These are phyloP conservation scores for Cariama cristata DNA, from an alignment of 2,113 vertebrate species.

Conservation along the genomic window DNA sequence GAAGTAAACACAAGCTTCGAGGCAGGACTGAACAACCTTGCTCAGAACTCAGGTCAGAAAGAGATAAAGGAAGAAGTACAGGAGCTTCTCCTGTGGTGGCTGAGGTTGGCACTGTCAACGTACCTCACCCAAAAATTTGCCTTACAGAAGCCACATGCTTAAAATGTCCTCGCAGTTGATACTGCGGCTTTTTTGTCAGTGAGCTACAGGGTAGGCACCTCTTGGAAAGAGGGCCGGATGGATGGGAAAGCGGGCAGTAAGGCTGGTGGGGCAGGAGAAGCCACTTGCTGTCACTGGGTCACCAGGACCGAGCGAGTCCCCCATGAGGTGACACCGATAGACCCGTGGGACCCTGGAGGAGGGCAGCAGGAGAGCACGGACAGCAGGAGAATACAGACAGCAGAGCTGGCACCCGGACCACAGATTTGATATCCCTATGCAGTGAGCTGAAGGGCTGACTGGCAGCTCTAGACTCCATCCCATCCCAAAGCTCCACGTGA, in stretches of 20 bases:
- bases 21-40: not conserved
- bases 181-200: not conserved
- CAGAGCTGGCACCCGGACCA: not conserved
- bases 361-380: not conserved
- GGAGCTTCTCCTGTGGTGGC: not conserved
- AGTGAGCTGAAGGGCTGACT: not conserved
- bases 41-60: not conserved
- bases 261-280: not conserved
- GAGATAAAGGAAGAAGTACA: not conserved
- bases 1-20: not conserved
- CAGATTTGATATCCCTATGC: not conserved
- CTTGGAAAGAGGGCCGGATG: not conserved
- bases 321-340: not conserved
- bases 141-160: not conserved
- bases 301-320: not conserved
- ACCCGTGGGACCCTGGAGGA: not conserved
- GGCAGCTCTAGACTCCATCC: not conserved
- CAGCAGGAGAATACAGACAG: not conserved
- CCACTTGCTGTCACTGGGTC: not conserved
- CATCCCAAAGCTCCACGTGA: not conserved
- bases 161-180: not conserved
- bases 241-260: not conserved
- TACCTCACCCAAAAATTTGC: not conserved
- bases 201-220: not conserved
- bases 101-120: not conserved